These are phyloP conservation scores for Bubo bubo DNA, from an alignment of 2,113 vertebrate species.

Conservation along the genomic window DNA sequence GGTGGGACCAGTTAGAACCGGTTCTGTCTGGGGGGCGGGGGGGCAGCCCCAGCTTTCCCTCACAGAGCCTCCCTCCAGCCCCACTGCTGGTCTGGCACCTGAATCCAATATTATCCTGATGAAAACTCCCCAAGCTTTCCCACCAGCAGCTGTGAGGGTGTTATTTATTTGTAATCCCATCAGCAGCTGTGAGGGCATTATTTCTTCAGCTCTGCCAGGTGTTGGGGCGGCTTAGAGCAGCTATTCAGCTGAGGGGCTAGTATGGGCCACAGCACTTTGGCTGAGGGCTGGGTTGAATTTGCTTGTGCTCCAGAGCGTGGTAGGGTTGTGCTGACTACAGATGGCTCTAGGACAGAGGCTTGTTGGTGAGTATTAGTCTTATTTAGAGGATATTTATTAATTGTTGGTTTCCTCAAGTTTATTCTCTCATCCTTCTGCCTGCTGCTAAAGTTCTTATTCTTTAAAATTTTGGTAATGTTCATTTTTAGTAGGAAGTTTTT, in stretches of 20 bases:
- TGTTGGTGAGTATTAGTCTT: background rate
- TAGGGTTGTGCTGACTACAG: rapidly evolving
- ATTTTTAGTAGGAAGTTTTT: background rate
- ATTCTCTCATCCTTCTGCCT: background rate
- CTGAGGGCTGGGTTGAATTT: too few species aligned
- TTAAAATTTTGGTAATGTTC: background rate
- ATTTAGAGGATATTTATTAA: background rate
- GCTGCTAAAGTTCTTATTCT: background rate
- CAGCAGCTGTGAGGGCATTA: rapidly evolving
- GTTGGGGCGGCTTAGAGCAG: background rate
- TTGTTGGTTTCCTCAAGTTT: background rate
- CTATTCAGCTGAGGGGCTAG: background rate
- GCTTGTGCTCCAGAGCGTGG: rapidly evolving
- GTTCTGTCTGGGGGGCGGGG: too few species aligned
- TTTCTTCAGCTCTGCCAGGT: too few species aligned
- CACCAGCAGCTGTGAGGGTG: background rate
- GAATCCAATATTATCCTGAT: background rate
- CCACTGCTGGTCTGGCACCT: rapidly evolving
- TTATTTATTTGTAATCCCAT: rapidly evolving
- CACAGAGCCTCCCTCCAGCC: background rate
- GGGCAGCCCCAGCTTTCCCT: background rate
- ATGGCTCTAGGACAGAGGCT: background rate
- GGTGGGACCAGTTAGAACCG: rapidly evolving
- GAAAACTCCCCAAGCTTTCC: background rate
- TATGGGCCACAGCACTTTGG: rapidly evolving